Evolutionary conservation across 2,888 invertebrate species (phyloP).

Genomic region (Apodemia hepburni): DNA sequence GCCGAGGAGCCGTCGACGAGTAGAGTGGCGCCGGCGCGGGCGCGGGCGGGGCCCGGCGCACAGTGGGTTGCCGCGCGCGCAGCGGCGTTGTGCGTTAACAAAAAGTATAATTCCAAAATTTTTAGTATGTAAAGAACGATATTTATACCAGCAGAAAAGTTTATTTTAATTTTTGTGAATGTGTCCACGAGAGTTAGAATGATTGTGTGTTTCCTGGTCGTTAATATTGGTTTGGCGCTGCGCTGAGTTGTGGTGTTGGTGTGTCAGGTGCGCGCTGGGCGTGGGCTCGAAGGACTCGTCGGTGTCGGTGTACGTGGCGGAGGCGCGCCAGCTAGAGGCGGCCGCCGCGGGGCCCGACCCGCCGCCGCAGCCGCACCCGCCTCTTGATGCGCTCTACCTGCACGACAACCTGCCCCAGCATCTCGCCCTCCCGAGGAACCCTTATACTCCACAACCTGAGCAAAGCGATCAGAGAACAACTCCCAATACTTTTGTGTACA

Average conservation of each 20-base stretch:
- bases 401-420: slow-evolving; percentile 52
- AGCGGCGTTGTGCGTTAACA: no score
- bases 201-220: no score
- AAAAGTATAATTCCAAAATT: no score
- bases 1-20: no score
- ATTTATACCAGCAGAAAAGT: no score
- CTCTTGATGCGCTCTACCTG: slow-evolving; percentile 48
- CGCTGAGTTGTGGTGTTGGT: background rate
- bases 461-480: slow-evolving; percentile 45
- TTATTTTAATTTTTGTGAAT: no score
- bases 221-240: no score
- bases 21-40: no score
- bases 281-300: slow-evolving; percentile 93
- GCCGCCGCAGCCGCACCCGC: slow-evolving; percentile 42
- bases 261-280: slow-evolving; percentile 8
- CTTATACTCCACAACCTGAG: slow-evolving; percentile 48
- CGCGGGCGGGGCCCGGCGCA: no score
- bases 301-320: slow-evolving; percentile 88
- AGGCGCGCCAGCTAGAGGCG: slow-evolving; percentile 75
- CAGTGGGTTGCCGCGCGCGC: no score
- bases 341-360: slow-evolving; percentile 62
- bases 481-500: slow-evolving; percentile 52
- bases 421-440: slow-evolving; percentile 44
- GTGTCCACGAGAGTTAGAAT: no score
- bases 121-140: no score